Conservation (phyloP, 2,888 invertebrate genomes). For the Epinotia brunnichana region DNA sequence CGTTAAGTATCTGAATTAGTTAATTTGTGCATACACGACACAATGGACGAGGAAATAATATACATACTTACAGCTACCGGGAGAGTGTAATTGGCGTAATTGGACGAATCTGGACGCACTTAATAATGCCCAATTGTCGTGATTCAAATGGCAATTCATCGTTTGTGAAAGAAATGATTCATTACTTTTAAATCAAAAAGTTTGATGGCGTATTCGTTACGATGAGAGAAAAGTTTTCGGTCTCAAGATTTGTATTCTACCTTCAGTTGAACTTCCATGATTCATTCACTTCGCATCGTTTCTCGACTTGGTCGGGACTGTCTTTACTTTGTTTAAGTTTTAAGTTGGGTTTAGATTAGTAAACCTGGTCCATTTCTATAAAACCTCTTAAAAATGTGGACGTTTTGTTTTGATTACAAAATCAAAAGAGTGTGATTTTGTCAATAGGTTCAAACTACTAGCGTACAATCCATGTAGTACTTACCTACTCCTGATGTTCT, state of each 20-base stretch:
- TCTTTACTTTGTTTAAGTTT: not conserved
- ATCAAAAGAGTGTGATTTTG: no score
- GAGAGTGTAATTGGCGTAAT: constrained; percentile 83
- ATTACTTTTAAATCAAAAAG: constrained; percentile 74
- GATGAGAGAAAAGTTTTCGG: constrained; percentile 30
- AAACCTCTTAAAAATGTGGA: not conserved
- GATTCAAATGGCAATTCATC: constrained; percentile 81
- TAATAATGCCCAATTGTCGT: constrained; percentile 81
- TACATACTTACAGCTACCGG: constrained; percentile 71
- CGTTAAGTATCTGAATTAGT: constrained; percentile 71
- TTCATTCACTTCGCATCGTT: not conserved
- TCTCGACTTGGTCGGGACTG: not conserved
- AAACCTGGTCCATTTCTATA: not conserved
- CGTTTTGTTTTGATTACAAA: not conserved
- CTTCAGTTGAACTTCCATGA: constrained; percentile 15
- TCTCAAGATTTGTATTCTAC: constrained; percentile 17
- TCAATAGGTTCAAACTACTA: no score
- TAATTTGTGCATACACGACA: constrained; percentile 81
- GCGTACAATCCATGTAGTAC: no score
- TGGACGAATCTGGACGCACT: constrained; percentile 82
- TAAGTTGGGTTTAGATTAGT: not conserved
- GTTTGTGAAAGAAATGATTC: constrained; percentile 79
- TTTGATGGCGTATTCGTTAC: constrained; percentile 53
- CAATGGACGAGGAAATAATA: constrained; percentile 82
- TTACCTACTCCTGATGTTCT: not conserved